Conservation (phyloP, 2,888 invertebrate genomes). For the Blastobasis lacticolella region DNA sequence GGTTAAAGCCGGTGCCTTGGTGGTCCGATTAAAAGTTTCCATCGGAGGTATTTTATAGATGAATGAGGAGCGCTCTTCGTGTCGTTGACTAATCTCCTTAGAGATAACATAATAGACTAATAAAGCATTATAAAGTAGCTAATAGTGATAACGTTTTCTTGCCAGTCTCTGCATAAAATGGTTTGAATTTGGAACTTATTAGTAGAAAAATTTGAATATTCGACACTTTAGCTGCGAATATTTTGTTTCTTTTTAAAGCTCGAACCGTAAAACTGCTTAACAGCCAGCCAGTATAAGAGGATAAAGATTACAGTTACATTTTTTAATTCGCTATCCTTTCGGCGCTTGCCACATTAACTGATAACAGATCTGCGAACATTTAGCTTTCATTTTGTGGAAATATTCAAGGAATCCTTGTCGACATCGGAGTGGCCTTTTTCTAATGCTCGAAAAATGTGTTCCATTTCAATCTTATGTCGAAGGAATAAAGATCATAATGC, state of each 20-base stretch:
- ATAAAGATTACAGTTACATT: too few relatives aligned
- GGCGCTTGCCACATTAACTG: conserved; percentile 7
- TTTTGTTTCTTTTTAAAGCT: too few relatives aligned
- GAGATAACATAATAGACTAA: not conserved
- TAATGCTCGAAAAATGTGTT: too few relatives aligned
- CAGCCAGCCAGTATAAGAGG: too few relatives aligned
- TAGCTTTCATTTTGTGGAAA: conserved; percentile 21
- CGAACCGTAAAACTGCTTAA: too few relatives aligned
- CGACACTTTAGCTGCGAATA: too few relatives aligned
- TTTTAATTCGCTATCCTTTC: not conserved
- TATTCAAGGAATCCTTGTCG: conserved; percentile 24
- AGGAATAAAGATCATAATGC: too few relatives aligned
- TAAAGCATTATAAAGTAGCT: not conserved
- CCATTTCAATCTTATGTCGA: too few relatives aligned
- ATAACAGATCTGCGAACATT: conserved; percentile 28
- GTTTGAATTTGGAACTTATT: not conserved
- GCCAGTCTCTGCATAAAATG: not conserved
- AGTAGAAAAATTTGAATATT: too few relatives aligned
- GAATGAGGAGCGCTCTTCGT: not conserved
- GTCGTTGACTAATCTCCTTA: not conserved
- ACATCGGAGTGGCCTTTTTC: too few relatives aligned
- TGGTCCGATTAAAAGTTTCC: conserved; percentile 28
- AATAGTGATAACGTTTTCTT: not conserved
- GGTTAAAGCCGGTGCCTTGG: conserved; percentile 21
- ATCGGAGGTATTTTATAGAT: not conserved